Evolutionary conservation across 2,888 invertebrate genomes (phyloP).

Genomic region (Meganola albula): DNA sequence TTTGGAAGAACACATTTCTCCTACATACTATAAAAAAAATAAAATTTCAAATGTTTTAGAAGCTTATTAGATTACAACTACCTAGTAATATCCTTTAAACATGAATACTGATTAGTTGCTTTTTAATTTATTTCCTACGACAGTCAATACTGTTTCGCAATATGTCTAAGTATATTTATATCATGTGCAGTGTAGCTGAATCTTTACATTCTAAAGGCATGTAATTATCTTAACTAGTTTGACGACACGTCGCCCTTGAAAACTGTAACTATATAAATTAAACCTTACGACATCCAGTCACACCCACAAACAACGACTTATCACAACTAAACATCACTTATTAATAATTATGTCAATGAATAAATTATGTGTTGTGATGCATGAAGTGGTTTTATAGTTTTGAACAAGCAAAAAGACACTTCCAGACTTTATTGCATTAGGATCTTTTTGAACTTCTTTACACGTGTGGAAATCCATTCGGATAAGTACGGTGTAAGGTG

Average conservation of each 20-base stretch:
- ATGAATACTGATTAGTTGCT: too few species aligned
- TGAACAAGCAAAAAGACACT: slow-evolving; percentile 11
- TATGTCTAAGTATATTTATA: slow-evolving; percentile 15
- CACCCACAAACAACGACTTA: slow-evolving; percentile 58
- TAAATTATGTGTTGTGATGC: slow-evolving; percentile 36
- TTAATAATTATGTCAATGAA: slow-evolving; percentile 48
- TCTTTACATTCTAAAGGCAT: slow-evolving; percentile 36
- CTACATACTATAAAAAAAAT: too few species aligned
- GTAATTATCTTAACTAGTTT: slow-evolving; percentile 45
- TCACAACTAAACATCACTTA: slow-evolving; percentile 45
- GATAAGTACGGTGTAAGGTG: too few species aligned
- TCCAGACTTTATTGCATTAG: too few species aligned
- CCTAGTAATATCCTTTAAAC: too few species aligned
- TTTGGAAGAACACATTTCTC: too few species aligned
- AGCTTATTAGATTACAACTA: too few species aligned
- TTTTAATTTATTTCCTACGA: too few species aligned
- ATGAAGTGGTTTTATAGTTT: slow-evolving; percentile 34
- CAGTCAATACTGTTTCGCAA: too few species aligned
- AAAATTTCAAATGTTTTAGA: too few species aligned
- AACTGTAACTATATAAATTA: slow-evolving; percentile 46
- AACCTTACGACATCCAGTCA: slow-evolving; percentile 54
- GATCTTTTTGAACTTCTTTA: too few species aligned
- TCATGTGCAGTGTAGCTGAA: slow-evolving; percentile 22
- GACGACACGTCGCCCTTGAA: slow-evolving; percentile 56
- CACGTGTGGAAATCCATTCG: too few species aligned